These are phyloP conservation scores for Coreius guichenoti DNA, from an alignment of 2,797 vertebrate species.

Conservation along the genomic window DNA sequence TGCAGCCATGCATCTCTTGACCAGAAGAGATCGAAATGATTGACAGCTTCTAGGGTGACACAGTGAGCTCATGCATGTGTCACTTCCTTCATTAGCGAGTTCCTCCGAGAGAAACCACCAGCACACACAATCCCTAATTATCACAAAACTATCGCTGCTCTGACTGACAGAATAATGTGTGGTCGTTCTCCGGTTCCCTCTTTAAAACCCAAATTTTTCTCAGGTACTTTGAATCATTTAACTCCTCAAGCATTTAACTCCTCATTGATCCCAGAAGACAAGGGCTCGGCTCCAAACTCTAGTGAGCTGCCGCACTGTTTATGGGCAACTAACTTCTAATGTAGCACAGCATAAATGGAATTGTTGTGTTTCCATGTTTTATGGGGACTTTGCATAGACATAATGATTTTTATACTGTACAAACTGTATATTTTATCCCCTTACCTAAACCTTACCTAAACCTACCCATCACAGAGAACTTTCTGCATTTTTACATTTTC, in stretches of 20 bases:
- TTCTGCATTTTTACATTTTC: too few relatives aligned
- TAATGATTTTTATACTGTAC: too few relatives aligned
- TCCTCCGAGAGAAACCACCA: constrained; percentile 21
- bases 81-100: constrained; percentile 30
- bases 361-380: too few relatives aligned
- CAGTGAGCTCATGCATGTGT: constrained; percentile 16
- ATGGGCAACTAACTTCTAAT: not conserved
- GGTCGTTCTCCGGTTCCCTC: not conserved
- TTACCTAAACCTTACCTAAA: too few relatives aligned
- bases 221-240: constrained; percentile 9
- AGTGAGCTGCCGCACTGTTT: not conserved
- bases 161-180: constrained; percentile 13
- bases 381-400: too few relatives aligned
- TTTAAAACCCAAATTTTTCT: not conserved
- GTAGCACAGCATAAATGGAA: not conserved
- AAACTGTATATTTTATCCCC: too few relatives aligned
- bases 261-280: not conserved
- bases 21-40: constrained; percentile 12
- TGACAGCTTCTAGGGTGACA: constrained; percentile 27
- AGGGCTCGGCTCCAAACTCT: not conserved
- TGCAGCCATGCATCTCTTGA: constrained; percentile 26
- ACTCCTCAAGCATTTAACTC: not conserved
- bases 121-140: constrained; percentile 25
- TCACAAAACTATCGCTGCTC: not conserved
- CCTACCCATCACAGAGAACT: too few relatives aligned